Evolutionary conservation across 2,888 invertebrate species (phyloP), one percentile per base, ranked within the genome.

Genomic region (Caenorhabditis sinica): DNA sequence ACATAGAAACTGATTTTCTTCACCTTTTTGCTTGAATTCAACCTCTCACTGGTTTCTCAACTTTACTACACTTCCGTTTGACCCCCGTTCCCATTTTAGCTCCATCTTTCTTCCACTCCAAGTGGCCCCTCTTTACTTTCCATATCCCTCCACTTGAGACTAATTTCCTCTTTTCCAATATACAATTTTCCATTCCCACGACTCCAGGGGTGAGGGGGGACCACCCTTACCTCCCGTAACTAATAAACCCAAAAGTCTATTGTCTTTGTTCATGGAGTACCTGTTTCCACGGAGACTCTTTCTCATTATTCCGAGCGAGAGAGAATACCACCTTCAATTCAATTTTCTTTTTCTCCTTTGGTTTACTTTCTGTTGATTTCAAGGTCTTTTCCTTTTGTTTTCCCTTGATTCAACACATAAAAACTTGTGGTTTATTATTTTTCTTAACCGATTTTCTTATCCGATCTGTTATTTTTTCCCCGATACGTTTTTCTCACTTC

Each of bases 211-310:
- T n/a, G n/a, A 53, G 25, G 23, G 56, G 23, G 56, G 25, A 56
- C 28, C 56, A 25, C 66, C 65, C 28, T 17, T 28, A 40, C 28
- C 58, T 66, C 43, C 40, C 13, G 20, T 20, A 51, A 68, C 66
- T 68, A 76, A 76, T 76, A 76, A 60, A 58, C 43, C 40, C 40
- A 17, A 9, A 8, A 28, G 61, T 33, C 60, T 49, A 56, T 75
- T 75, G 75, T 75, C 43, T 23, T 13, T 3, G 25, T 56, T 56
- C 28, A 20, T n/a, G 20, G 6, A n/a, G 20, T 76, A 68, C 76
- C 60, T 76, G 76, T 76, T 76, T 76, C 76, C 76, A 76, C 51
- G 76, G 68, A 60, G 49, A 68, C 68, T 40, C 25, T n/a, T 30
- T 49, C 11, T 65, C 40, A 56, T 61, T 77, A 30, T 66, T 58